Percentiles rank a stretch among this genome's conserved stretches.
Conservation (phyloP, 2,113 vertebrate genomes). For the Bubo scandiacus region DNA sequence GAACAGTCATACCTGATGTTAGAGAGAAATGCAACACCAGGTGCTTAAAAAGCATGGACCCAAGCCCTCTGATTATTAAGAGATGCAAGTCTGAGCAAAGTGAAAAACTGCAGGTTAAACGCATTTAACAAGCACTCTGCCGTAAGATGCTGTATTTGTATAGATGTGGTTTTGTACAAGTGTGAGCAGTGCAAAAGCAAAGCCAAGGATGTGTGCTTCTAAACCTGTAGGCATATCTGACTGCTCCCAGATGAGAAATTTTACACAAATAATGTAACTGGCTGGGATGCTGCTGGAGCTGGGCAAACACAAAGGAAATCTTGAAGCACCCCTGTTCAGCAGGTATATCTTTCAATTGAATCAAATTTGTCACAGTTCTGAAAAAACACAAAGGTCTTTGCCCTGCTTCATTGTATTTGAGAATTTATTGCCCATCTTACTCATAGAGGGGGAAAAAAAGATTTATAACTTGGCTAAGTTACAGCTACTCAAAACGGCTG, state of each 20-base stretch:
- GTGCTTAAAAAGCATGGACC: no score
- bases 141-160: neutral
- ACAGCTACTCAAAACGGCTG: neutral
- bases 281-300: neutral
- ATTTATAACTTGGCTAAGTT: neutral
- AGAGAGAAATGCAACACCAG: neutral
- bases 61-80: neutral
- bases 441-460: accelerated
- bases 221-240: accelerated
- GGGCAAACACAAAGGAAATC: neutral
- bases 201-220: neutral
- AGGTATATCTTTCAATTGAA: neutral
- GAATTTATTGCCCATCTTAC: neutral
- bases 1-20: accelerated
- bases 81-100: neutral
- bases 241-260: neutral
- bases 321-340: neutral
- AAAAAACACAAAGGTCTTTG: neutral
- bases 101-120: neutral
- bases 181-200: accelerated
- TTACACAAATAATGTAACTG: neutral
- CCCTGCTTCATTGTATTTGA: neutral
- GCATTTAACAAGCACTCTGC: no score
- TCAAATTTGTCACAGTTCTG: neutral
- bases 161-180: neutral